These are phyloP conservation scores for Agrenia bidenticulata DNA, from an alignment of 2,888 invertebrate species.

Conservation along the genomic window DNA sequence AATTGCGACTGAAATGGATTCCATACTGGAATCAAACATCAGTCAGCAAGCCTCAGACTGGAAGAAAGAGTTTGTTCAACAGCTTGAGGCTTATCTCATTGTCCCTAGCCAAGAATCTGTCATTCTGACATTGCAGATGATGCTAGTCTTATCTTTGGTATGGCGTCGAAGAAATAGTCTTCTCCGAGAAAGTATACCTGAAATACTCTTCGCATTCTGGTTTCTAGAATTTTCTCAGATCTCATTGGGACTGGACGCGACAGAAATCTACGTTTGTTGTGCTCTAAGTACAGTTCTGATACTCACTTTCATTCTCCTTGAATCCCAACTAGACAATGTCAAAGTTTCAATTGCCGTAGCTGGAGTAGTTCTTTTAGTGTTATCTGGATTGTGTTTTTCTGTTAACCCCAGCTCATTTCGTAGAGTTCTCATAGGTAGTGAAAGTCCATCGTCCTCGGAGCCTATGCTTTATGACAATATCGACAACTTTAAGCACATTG, in stretches of 20 bases:
- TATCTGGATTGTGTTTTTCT: background rate
- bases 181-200: conserved; percentile 30
- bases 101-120: background rate
- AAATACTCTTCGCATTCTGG: conserved; percentile 35
- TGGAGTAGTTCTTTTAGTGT: background rate
- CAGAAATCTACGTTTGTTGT: background rate
- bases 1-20: background rate
- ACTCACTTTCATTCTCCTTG: conserved; percentile 13
- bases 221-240: conserved; percentile 20
- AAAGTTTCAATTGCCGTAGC: conserved; percentile 21
- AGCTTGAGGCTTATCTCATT: background rate
- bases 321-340: conserved; percentile 20
- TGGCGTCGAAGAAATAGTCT: background rate
- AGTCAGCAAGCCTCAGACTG: background rate
- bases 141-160: background rate
- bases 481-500: conserved; percentile 10
- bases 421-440: no score
- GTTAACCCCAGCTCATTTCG: no score
- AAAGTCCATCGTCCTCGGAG: no score
- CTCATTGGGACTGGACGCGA: background rate
- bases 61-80: background rate
- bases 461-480: background rate
- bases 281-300: background rate
- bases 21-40: background rate
- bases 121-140: background rate